Evolutionary conservation across 2,797 vertebrate species (phyloP).

Genomic region (Sternarchorhynchus goeldii): DNA sequence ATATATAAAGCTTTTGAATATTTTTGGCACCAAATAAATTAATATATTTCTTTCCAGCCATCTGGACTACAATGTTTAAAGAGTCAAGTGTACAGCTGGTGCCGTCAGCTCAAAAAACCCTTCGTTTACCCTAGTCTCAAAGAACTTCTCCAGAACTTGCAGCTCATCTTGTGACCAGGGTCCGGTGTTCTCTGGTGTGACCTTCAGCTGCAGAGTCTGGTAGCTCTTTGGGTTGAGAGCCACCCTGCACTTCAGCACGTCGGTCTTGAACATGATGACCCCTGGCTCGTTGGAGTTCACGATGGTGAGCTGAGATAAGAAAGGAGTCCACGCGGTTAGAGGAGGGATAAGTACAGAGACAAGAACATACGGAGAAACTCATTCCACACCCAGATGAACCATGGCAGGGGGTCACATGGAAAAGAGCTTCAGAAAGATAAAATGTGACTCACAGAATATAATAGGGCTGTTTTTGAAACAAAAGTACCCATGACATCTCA

Average conservation of each 20-base stretch:
- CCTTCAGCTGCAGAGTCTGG: constrained; percentile 98
- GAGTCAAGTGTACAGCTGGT: not conserved
- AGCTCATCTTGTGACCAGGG: constrained; percentile 98
- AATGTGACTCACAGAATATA: too few relatives aligned
- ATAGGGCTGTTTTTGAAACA: too few relatives aligned
- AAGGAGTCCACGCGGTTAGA: not conserved
- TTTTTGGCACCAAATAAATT: not conserved
- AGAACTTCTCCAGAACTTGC: constrained; percentile 97
- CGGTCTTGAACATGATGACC: constrained; percentile 99
- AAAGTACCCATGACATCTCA: too few relatives aligned
- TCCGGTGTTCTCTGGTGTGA: constrained; percentile 94
- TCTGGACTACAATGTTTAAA: not conserved
- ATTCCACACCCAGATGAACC: not conserved
- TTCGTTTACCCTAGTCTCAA: constrained; percentile 90
- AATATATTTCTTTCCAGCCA: not conserved
- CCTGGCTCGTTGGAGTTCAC: constrained; percentile 98
- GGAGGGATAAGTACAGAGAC: constrained; percentile 1
- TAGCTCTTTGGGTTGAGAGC: constrained; percentile 98
- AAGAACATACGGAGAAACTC: not conserved
- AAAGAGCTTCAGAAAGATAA: too few relatives aligned
- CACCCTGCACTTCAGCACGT: constrained; percentile 95
- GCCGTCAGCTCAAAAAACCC: not conserved
- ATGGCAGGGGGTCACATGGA: too few relatives aligned
- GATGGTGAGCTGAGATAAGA: constrained; percentile 83
- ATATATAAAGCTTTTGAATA: too few relatives aligned